Base-by-base conservation (phyloP, 2,888 invertebrate species). In the Melikaiella ostensackeni region DNA sequence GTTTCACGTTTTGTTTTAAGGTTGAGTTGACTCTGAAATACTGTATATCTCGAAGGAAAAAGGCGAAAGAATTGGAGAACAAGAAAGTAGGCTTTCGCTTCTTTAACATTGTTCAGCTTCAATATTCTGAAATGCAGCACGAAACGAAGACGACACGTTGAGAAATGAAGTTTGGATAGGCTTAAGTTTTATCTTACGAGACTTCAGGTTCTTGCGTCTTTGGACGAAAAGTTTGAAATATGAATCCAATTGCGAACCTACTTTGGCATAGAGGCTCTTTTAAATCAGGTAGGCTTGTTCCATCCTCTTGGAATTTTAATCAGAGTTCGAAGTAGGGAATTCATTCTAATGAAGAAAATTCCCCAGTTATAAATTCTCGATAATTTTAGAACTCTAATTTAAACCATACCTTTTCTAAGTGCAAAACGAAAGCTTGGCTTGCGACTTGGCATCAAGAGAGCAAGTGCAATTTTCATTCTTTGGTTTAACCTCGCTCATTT, bases 231-330 rank as follows among this genome's bases (percentile, higher is more conserved):
- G 5, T 42, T 42, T 16, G 42, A 16, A 16, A 42, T 42, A 16
- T 42, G 1, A 42, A 42, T 42, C 42, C 21, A 55, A 50, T 55
- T 21, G 7, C 21, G 55, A 55, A 55, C 62, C 74, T 80, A 76
- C 80, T 81, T 79, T 81, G 79, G 79, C 78, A 79, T 75, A 78
- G 77, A 76, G 79, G 79, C 78, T 80, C 63, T 21, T 27, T 75
- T 59, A 59, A 77, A 76, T 42, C 75, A 79, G 78, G 77, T 76
- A 78, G 74, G 77, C 73, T 79, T 73, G 21, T 79, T 64, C 46
- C 64, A 55, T 74, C 77, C 62, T 75, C 2, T 59, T 59, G 11
- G 27, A 27, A 27, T 27, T 59, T 27, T 13, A 59, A 59, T 13
- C 5, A 59, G 59, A 59, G 55, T 55, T 55, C 55, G 9, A 9